Evolutionary conservation across 2,797 vertebrate species (phyloP).

Genomic region (Clarias platycephalus): DNA sequence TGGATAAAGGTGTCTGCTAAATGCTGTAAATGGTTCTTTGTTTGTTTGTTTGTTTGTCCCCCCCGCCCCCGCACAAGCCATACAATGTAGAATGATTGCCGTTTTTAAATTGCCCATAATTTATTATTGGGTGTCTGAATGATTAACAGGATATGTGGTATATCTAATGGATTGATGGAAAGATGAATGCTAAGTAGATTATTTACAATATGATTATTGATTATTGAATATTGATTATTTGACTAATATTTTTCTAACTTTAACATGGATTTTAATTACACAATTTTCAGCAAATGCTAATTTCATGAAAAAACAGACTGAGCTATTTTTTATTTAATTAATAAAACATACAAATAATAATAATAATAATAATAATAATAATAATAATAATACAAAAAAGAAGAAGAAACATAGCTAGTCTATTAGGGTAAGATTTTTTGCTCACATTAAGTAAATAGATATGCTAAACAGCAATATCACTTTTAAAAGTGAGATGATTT

Average conservation of each 20-base stretch:
- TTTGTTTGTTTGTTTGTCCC: too few relatives aligned
- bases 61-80: neutral
- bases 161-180: too few relatives aligned
- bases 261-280: neutral
- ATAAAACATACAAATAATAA: neutral
- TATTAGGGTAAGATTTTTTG: neutral
- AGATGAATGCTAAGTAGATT: neutral
- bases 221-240: too few relatives aligned
- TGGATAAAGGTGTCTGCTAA: too few relatives aligned
- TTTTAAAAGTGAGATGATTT: conserved; percentile 5
- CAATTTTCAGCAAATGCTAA: neutral
- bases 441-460: neutral
- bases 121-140: too few relatives aligned
- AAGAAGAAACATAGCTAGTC: neutral
- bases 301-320: neutral
- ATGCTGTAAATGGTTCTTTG: neutral
- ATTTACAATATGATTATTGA: neutral
- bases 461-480: neutral
- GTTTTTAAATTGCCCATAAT: too few relatives aligned
- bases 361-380: neutral
- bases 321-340: neutral
- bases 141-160: too few relatives aligned
- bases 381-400: neutral
- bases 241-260: neutral
- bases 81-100: too few relatives aligned